These are phyloP conservation scores for Eulemur rubriventer DNA, from an alignment of 2,797 vertebrate species.

Conservation along the genomic window DNA sequence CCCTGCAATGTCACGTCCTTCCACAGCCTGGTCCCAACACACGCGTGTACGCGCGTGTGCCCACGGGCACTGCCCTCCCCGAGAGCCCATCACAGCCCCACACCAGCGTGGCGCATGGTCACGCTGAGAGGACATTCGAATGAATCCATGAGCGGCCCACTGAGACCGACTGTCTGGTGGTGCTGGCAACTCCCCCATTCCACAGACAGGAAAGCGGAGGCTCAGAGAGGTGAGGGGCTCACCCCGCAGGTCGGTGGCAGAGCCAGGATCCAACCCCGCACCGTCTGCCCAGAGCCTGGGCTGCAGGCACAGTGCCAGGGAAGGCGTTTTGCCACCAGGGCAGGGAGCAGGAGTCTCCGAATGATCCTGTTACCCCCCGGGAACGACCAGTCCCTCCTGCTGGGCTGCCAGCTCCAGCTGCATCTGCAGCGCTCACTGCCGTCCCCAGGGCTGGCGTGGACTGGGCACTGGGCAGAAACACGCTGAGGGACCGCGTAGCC, in stretches of 20 bases:
- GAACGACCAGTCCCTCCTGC: rapidly evolving
- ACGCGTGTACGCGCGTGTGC: too few relatives aligned
- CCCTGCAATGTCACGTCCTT: background rate
- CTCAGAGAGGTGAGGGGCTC: background rate
- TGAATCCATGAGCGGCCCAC: rapidly evolving
- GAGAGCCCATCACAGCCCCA: too few relatives aligned
- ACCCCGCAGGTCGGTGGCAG: background rate
- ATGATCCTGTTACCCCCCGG: background rate
- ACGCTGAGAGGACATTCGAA: rapidly evolving
- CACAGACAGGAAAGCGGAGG: background rate
- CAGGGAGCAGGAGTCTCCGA: background rate
- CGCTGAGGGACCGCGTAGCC: background rate
- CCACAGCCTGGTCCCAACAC: background rate
- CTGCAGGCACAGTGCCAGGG: background rate
- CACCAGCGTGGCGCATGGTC: rapidly evolving
- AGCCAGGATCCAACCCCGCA: background rate
- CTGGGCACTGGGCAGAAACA: background rate
- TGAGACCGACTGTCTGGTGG: too few relatives aligned
- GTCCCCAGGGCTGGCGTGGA: background rate
- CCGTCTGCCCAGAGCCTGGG: rapidly evolving
- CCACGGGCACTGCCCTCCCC: background rate
- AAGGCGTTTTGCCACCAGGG: background rate
- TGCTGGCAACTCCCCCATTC: rapidly evolving
- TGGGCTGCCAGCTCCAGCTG: background rate
- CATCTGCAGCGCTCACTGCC: background rate